Conservation (phyloP, 2,888 invertebrate species). For the Caenorhabditis panamensis region DNA sequence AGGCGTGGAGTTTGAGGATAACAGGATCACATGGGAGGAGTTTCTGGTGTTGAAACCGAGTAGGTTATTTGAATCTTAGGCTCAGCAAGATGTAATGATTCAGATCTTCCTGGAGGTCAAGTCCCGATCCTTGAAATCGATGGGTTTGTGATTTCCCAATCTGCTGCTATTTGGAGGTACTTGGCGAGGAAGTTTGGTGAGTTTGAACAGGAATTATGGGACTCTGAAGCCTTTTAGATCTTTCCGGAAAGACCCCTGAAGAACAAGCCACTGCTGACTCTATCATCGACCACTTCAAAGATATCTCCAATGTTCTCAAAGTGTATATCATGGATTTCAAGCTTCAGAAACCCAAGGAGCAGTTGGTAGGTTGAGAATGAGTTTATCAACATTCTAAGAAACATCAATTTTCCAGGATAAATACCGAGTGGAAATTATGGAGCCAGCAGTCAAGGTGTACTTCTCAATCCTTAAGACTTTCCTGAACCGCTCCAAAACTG, state of each 20-base stretch:
- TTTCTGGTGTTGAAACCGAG: slow-evolving; percentile 23
- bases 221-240: too few species aligned
- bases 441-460: slow-evolving; percentile 21
- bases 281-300: slow-evolving; percentile 32
- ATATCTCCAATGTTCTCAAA: too few species aligned
- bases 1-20: slow-evolving; percentile 22
- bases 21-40: slow-evolving; percentile 15
- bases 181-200: background rate
- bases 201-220: too few species aligned
- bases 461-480: slow-evolving; percentile 20
- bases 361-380: slow-evolving; percentile 3
- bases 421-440: slow-evolving; percentile 7
- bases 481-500: slow-evolving; percentile 17
- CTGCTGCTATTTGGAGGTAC: slow-evolving; percentile 14
- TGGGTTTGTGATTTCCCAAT: slow-evolving; percentile 22
- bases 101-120: slow-evolving; percentile 8
- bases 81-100: too few species aligned
- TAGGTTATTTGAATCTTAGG: background rate
- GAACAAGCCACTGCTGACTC: slow-evolving; percentile 26
- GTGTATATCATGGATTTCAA: too few species aligned
- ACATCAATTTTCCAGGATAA: background rate
- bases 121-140: slow-evolving; percentile 16
- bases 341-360: slow-evolving; percentile 2
- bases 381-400: background rate
- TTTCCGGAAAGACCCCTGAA: slow-evolving; percentile 26